Conservation (phyloP, 2,797 vertebrate species). For the Urocyon cinereoargenteus region DNA sequence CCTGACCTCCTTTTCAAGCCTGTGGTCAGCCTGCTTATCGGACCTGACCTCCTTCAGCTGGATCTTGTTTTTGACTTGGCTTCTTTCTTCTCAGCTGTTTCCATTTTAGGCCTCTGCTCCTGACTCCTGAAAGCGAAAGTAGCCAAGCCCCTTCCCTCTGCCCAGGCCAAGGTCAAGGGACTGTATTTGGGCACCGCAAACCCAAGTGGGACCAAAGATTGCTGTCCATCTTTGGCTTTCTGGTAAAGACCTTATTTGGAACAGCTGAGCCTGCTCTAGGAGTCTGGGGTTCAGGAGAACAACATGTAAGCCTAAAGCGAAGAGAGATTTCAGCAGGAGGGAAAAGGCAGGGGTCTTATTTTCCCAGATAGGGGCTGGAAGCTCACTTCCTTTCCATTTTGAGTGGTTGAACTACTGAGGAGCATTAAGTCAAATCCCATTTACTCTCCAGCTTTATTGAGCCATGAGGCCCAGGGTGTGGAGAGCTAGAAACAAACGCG, state of each 20-base stretch:
- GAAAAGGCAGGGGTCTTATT: not conserved
- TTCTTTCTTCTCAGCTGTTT: constrained; percentile 70
- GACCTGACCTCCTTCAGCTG: constrained; percentile 74
- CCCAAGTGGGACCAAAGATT: not conserved
- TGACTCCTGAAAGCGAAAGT: constrained; percentile 24
- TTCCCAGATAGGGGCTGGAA: not conserved
- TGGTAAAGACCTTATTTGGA: not conserved
- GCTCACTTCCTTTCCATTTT: not conserved
- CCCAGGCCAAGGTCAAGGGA: not conserved
- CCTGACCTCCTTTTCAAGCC: constrained; percentile 62
- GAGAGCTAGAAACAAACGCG: not conserved
- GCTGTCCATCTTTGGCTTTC: not conserved
- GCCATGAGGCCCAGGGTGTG: not conserved
- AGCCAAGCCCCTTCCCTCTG: constrained; percentile 20
- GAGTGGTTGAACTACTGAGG: not conserved
- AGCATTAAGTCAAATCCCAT: not conserved
- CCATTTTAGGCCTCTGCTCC: constrained; percentile 62
- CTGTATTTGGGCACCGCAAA: not conserved
- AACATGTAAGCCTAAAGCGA: not conserved
- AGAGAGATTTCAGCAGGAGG: not conserved
- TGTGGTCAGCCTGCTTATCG: constrained; percentile 60
- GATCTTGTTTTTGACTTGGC: constrained; percentile 72
- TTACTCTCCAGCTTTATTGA: not conserved
- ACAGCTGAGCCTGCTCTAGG: not conserved
- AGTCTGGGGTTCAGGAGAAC: not conserved